A percentile compares a stretch with the other conserved stretches of the same genome.
These are phyloP conservation scores for Salvelinus fontinalis DNA, from an alignment of 2,113 vertebrate species.

Conservation along the genomic window DNA sequence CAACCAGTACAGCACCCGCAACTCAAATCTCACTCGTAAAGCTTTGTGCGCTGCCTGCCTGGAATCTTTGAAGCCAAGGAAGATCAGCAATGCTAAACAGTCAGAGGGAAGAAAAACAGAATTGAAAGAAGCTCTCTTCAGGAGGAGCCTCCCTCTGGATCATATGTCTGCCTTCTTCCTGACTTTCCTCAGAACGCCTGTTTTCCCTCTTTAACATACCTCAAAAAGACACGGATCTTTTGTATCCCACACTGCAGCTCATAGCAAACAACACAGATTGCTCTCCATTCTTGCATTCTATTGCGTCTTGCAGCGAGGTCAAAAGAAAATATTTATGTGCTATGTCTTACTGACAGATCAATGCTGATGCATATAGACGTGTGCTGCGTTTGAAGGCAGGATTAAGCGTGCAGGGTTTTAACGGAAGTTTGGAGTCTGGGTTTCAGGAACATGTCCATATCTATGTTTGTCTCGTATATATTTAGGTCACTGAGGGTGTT, in stretches of 20 bases:
- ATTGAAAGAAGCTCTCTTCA: slow-evolving; percentile 26
- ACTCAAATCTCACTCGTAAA: slow-evolving; percentile 10
- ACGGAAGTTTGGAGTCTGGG: slow-evolving; percentile 33
- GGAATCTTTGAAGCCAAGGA: slow-evolving; percentile 1
- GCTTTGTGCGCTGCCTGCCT: slow-evolving; percentile 12
- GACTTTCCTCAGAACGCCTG: slow-evolving; percentile 19
- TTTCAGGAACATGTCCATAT: slow-evolving; percentile 39
- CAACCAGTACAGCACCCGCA: neutral
- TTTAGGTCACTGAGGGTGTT: slow-evolving; percentile 58
- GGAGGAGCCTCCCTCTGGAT: slow-evolving; percentile 27
- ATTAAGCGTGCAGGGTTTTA: slow-evolving; percentile 37
- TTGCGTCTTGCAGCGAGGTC: slow-evolving; percentile 32
- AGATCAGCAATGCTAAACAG: slow-evolving; percentile 6
- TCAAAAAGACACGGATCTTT: slow-evolving; percentile 32
- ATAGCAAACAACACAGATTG: slow-evolving; percentile 4
- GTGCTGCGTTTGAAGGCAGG: slow-evolving; percentile 46
- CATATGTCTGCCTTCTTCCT: slow-evolving; percentile 45
- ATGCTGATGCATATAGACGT: slow-evolving; percentile 34
- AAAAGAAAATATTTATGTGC: slow-evolving; percentile 26
- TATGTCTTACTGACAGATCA: slow-evolving; percentile 39
- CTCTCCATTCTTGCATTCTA: slow-evolving; percentile 11
- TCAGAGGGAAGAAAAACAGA: slow-evolving; percentile 18
- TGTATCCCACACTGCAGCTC: slow-evolving; percentile 19
- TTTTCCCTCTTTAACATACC: slow-evolving; percentile 30
- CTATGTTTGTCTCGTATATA: slow-evolving; percentile 67